Conservation (phyloP, 2,113 vertebrate species). For the Gallinago paraguaiae region DNA sequence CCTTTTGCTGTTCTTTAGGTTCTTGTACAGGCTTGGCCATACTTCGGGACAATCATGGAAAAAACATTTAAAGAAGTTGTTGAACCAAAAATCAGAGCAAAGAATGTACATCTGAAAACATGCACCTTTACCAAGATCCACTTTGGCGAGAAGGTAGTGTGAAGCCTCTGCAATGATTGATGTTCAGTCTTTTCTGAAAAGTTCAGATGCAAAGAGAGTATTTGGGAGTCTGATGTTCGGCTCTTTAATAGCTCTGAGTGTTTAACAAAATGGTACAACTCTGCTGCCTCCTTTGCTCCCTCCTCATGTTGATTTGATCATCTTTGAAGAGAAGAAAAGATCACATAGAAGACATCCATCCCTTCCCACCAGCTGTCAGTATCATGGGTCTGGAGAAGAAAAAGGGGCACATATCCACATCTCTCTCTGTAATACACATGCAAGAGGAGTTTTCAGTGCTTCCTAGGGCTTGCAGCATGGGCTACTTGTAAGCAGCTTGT, state of each 20-base stretch:
- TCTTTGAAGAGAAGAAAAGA: neutral
- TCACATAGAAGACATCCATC: neutral
- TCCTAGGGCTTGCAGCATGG: neutral
- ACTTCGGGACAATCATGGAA: slow-evolving; percentile 91
- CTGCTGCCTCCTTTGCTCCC: neutral
- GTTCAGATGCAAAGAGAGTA: neutral
- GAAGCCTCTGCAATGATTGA: neutral
- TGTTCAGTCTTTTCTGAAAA: neutral
- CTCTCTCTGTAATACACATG: neutral
- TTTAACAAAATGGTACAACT: neutral
- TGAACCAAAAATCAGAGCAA: slow-evolving; percentile 83
- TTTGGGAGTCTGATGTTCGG: neutral
- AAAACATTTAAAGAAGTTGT: slow-evolving; percentile 87
- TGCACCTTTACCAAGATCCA: slow-evolving; percentile 92
- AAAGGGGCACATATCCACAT: neutral
- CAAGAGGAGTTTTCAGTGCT: neutral
- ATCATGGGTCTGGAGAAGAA: neutral
- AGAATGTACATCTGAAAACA: slow-evolving; percentile 83
- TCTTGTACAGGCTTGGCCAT: slow-evolving; percentile 92
- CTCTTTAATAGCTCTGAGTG: neutral
- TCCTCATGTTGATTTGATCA: neutral
- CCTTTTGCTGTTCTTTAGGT: slow-evolving; percentile 71
- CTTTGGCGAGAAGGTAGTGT: slow-evolving; percentile 87
- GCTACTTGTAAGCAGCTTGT: neutral
- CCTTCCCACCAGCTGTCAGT: neutral